Evolutionary conservation across 2,888 invertebrate species (phyloP).

Genomic region (Syrista parreyssii): DNA sequence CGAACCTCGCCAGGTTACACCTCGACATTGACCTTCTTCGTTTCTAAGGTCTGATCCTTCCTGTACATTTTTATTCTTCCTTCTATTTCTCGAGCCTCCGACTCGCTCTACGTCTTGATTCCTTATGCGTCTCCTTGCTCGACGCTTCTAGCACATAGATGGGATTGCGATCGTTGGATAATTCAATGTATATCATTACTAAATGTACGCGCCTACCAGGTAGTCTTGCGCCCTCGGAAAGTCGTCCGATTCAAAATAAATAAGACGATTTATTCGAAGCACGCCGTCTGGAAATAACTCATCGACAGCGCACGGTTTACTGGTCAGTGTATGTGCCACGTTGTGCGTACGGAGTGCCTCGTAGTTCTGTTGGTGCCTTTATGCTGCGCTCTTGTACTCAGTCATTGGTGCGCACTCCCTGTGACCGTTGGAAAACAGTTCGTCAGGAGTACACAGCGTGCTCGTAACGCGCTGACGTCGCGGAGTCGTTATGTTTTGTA

Average conservation of each 20-base stretch:
- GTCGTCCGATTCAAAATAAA: constrained; percentile 33
- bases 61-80: neutral
- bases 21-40: neutral
- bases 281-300: constrained; percentile 44
- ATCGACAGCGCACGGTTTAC: constrained; percentile 15
- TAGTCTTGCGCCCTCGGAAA: neutral
- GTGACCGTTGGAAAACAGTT: neutral
- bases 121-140: neutral
- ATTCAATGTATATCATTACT: neutral
- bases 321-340: neutral
- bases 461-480: neutral
- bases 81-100: neutral
- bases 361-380: neutral
- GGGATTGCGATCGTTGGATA: neutral
- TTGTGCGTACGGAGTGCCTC: neutral
- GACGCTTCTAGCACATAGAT: neutral
- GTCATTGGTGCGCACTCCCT: neutral
- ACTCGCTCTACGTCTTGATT: neutral
- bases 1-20: neutral
- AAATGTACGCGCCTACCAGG: neutral
- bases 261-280: constrained; percentile 45
- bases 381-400: neutral
- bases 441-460: neutral
- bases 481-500: neutral
- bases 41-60: neutral